Evolutionary conservation across 2,113 vertebrate genomes (phyloP).

Genomic region (Gulo gulo): DNA sequence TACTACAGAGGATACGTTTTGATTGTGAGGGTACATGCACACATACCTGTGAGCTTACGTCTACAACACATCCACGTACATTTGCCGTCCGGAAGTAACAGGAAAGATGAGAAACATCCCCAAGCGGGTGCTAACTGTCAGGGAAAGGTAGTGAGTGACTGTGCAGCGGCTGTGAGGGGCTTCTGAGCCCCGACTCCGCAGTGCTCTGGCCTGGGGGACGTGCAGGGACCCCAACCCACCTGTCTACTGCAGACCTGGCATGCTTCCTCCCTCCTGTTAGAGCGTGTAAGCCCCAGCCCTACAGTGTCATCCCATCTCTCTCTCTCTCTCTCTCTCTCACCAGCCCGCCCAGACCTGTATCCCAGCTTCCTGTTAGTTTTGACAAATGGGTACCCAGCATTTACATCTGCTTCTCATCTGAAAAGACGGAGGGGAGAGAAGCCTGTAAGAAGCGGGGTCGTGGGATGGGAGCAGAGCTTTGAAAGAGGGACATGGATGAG

Average conservation of each 20-base stretch:
- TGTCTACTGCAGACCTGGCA: too few species aligned
- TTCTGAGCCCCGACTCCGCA: background rate
- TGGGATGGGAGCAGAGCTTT: background rate
- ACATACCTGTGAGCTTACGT: too few species aligned
- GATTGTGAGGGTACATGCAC: background rate
- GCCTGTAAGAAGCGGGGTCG: background rate
- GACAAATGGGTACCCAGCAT: background rate
- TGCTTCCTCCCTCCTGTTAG: background rate
- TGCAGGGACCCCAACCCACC: too few species aligned
- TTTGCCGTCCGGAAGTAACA: background rate
- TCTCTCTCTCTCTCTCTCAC: background rate
- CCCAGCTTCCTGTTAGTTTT: background rate
- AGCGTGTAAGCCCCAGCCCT: background rate
- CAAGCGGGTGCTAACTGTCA: background rate
- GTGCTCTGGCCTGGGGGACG: too few species aligned
- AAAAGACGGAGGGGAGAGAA: background rate
- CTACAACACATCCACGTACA: background rate
- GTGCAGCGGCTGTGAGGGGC: fast-evolving
- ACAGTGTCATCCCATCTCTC: background rate
- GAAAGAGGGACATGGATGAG: background rate
- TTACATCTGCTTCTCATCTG: background rate
- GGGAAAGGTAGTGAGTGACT: background rate
- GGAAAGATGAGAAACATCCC: background rate
- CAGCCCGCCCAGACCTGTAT: background rate
- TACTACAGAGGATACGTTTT: background rate